Conservation (phyloP, 2,888 invertebrate genomes). For the Nebria brevicollis region DNA sequence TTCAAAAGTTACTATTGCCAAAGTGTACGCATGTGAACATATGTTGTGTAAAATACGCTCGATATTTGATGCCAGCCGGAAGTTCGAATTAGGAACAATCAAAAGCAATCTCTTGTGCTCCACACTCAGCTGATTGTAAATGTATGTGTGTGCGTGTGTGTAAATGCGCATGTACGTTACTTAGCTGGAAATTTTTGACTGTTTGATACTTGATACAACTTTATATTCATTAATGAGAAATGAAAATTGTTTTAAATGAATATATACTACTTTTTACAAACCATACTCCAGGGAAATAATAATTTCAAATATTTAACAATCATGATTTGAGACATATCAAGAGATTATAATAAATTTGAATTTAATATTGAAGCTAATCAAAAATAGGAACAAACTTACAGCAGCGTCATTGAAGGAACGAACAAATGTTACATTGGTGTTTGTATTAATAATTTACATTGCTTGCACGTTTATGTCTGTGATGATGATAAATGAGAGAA, state of each 20-base stretch:
- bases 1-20: background rate
- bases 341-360: too few relatives aligned
- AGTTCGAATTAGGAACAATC: slow-evolving; percentile 64
- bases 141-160: slow-evolving; percentile 54
- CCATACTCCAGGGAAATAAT: too few relatives aligned
- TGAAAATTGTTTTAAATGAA: too few relatives aligned
- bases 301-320: too few relatives aligned
- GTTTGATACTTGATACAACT: background rate
- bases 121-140: slow-evolving; percentile 62
- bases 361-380: too few relatives aligned
- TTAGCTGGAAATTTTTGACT: slow-evolving; percentile 12
- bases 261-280: too few relatives aligned
- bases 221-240: background rate
- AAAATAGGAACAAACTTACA: background rate
- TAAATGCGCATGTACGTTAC: slow-evolving; percentile 51
- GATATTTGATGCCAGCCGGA: slow-evolving; percentile 54
- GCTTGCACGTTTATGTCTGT: slow-evolving; percentile 17
- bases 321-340: too few relatives aligned
- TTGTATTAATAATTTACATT: background rate
- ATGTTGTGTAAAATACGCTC: slow-evolving; percentile 24
- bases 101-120: slow-evolving; percentile 58
- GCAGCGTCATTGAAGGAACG: background rate
- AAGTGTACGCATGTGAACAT: slow-evolving; percentile 5
- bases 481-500: slow-evolving; percentile 34
- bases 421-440: background rate